Evolutionary conservation across 2,113 vertebrate genomes (phyloP).

Genomic region (Damaliscus lunatus): DNA sequence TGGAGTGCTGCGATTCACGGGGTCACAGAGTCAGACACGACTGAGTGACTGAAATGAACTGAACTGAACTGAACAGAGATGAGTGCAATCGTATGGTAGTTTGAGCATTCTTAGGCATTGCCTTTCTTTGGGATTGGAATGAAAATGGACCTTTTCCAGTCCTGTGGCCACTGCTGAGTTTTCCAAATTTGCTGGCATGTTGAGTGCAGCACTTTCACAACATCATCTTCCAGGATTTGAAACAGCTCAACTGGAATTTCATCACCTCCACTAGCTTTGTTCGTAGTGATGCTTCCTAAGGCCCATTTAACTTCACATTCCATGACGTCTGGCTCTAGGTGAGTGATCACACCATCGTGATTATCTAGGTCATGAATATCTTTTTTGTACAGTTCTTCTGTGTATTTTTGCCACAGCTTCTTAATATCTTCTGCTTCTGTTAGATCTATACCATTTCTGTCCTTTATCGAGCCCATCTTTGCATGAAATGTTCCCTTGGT

Average conservation of each 20-base stretch:
- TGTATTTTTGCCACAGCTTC: background rate
- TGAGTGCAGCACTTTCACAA: background rate
- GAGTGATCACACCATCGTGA: background rate
- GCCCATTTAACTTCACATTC: background rate
- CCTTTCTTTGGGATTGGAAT: no score
- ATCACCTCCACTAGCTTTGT: background rate
- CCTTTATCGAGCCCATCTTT: background rate
- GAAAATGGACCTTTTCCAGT: no score
- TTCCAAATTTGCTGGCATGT: background rate
- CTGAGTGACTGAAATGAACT: no score
- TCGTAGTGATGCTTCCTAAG: background rate
- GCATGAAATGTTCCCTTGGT: background rate
- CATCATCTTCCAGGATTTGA: background rate
- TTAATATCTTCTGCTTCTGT: background rate
- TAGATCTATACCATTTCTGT: background rate
- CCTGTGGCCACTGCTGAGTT: no score
- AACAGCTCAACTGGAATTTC: background rate
- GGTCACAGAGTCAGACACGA: no score
- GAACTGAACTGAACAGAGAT: background rate
- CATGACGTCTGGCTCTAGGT: no score
- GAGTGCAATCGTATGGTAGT: accelerated
- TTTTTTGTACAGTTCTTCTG: background rate
- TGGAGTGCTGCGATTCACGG: no score
- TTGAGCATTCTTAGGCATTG: background rate
- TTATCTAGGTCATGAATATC: background rate